These are phyloP conservation scores for Pseudomyrmex concolor DNA, from an alignment of 1,140 invertebrate species.

Conservation along the genomic window DNA sequence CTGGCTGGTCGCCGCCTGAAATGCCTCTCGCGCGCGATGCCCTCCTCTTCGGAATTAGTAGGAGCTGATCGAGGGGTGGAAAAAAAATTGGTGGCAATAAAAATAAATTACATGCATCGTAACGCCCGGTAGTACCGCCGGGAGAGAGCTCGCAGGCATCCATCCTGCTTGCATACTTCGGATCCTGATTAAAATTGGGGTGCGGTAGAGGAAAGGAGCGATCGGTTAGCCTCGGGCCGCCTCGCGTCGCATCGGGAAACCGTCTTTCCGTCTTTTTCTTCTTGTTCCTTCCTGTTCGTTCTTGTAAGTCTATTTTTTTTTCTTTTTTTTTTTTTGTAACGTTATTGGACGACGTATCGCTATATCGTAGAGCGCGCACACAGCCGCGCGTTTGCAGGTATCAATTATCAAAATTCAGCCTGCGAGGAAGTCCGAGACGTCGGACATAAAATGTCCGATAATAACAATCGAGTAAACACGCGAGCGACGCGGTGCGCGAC, in stretches of 20 bases:
- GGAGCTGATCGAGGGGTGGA: constrained; percentile 83
- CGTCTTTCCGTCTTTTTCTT: constrained; percentile 42
- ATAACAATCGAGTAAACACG: constrained; percentile 28
- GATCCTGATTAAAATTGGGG: constrained; percentile 86
- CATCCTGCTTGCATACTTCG: constrained; percentile 84
- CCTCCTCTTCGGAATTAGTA: constrained; percentile 82
- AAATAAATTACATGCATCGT: constrained; percentile 86
- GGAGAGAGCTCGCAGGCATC: constrained; percentile 82
- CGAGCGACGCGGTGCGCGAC: constrained; percentile 3
- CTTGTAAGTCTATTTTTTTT: not conserved
- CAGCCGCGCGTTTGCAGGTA: constrained; percentile 13
- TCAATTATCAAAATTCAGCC: constrained; percentile 42
- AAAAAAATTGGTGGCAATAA: constrained; percentile 85
- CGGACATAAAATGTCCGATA: constrained; percentile 24
- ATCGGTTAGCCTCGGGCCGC: constrained; percentile 80
- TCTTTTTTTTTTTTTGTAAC: not conserved
- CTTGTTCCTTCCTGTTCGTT: not conserved
- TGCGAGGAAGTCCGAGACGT: not conserved
- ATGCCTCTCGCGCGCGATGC: constrained; percentile 22
- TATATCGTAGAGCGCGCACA: not conserved
- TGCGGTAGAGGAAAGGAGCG: constrained; percentile 78
- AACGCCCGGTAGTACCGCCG: constrained; percentile 81
- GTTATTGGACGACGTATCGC: not conserved
- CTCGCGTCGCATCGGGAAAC: constrained; percentile 75
- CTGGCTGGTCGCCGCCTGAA: constrained; percentile 2